phyloP scores from a whole-genome alignment of 2,888 invertebrate species.

The Thymelicus lineola region DNA sequence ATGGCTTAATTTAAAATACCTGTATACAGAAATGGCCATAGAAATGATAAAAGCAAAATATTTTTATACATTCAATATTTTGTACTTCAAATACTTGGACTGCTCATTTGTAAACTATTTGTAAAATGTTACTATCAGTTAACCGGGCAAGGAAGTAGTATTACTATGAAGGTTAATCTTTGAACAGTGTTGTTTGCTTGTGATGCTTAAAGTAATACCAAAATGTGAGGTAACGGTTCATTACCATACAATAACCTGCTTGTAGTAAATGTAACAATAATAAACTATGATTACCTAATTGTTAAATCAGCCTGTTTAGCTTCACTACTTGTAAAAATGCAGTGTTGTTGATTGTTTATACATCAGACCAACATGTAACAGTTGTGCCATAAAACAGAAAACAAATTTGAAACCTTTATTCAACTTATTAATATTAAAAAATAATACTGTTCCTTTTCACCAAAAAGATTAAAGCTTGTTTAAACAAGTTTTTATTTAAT shows the following conservation, averaged over 20 bases:
- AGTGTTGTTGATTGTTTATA: neutral
- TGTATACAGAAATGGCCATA: neutral
- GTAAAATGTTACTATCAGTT: constrained; percentile 3
- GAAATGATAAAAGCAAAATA: constrained; percentile 9
- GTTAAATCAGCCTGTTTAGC: constrained; percentile 33
- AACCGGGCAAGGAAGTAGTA: neutral
- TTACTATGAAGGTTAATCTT: constrained; percentile 48
- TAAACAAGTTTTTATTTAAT: too few relatives aligned
- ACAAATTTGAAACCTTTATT: neutral
- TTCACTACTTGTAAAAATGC: constrained; percentile 33
- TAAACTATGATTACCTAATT: neutral
- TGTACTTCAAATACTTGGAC: constrained; percentile 18
- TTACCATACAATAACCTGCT: constrained; percentile 4
- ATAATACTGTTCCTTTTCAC: too few relatives aligned
- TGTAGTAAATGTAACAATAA: too few relatives aligned
- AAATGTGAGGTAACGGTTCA: constrained; percentile 47
- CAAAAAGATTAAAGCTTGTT: too few relatives aligned
- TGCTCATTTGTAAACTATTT: constrained; percentile 15
- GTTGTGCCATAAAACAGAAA: constrained; percentile 31
- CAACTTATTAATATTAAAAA: too few relatives aligned
- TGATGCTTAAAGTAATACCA: constrained; percentile 47
- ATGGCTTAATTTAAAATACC: constrained; percentile 5
- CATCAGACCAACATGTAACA: constrained; percentile 10
- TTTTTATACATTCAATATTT: constrained; percentile 21
- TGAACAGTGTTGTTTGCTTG: constrained; percentile 44